Evolutionary conservation across 2,888 invertebrate genomes (phyloP).

Genomic region (Zelleria hepariella): DNA sequence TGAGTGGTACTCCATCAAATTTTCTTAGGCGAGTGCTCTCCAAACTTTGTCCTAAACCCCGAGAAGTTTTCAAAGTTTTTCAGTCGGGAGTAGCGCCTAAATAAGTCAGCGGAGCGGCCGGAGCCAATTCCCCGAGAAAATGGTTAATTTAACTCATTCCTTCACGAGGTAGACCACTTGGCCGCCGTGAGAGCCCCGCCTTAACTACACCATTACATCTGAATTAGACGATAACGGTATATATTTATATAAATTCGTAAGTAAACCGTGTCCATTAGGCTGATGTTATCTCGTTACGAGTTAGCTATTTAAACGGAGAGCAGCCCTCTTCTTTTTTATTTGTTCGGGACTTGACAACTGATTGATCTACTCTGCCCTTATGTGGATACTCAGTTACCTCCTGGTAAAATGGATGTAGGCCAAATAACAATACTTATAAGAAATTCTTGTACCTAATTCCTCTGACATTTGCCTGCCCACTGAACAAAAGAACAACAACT

Average conservation of each 20-base stretch:
- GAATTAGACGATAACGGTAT: slow-evolving; percentile 38
- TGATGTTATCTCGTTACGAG: slow-evolving; percentile 16
- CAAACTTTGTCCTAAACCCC: not conserved
- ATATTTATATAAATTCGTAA: slow-evolving; percentile 24
- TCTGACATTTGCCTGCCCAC: too few species aligned
- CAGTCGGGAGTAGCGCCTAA: slow-evolving; percentile 17
- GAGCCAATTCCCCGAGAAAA: slow-evolving; percentile 50
- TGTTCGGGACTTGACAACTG: not conserved
- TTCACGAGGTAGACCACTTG: slow-evolving; percentile 29
- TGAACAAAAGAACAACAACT: too few species aligned
- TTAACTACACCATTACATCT: slow-evolving; percentile 39
- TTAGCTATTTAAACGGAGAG: not conserved
- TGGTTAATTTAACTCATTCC: slow-evolving; percentile 61
- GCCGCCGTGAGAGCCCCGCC: slow-evolving; percentile 34
- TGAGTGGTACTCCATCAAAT: not conserved
- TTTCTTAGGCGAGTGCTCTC: not conserved
- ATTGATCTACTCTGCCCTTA: too few species aligned
- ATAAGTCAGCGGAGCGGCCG: slow-evolving; percentile 36
- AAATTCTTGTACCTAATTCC: too few species aligned
- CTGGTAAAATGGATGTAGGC: too few species aligned
- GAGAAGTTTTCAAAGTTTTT: not conserved
- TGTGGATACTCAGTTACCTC: too few species aligned
- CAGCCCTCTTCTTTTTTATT: not conserved
- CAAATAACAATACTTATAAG: too few species aligned
- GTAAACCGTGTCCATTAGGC: slow-evolving; percentile 24